Evolutionary conservation across 2,888 invertebrate species (phyloP), one percentile per base, ranked within the genome.

Genomic region (Eupelmus urozonus): DNA sequence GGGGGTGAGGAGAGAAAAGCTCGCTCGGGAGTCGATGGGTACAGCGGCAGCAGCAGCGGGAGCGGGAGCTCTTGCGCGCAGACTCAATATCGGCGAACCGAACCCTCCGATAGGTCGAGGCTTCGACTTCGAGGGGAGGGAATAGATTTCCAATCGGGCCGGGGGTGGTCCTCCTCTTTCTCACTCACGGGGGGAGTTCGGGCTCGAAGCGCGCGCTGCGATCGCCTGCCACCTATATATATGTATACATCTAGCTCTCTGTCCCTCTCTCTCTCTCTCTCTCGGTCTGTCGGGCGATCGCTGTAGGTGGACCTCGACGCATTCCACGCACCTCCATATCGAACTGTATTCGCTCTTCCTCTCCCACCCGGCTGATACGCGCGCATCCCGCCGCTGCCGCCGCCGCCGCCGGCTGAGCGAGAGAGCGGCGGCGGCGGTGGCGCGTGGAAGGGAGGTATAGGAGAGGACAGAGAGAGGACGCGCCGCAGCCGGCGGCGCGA

Each of bases 41-140:
- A 62, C 62, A n/a, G n/a, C n/a, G n/a, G n/a, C n/a, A n/a, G n/a
- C n/a, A n/a, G n/a, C n/a, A n/a, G n/a, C 29, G 71, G 76, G 79
- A 76, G 76, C 78, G n/a, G n/a, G 78, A 42, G 57, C 20, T 9
- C 11, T 20, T 7, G 82, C 85, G 88, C 89, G 89, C 89, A 89
- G 89, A 89, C 89, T 90, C 89, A 88, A 90, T 90, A 89, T 87
- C 88, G 83, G 88, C 88, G 86, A 88, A 88, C 87, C 87, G 84
- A 89, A 89, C 88, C 85, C 89, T 88, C 89, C 89, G 89, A 90
- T 90, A 90, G 89, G 89, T 88, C 88, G 89, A 87, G 85, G 87
- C 34, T 89, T 89, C 88, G 89, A 89, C 89, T 87, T 85, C 83
- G 84, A 89, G 89, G 87, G 89, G 88, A 88, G 89, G 89, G 88